Evolutionary conservation across 2,797 vertebrate genomes (phyloP).

Genomic region (Acrossocheilus fasciatus): DNA sequence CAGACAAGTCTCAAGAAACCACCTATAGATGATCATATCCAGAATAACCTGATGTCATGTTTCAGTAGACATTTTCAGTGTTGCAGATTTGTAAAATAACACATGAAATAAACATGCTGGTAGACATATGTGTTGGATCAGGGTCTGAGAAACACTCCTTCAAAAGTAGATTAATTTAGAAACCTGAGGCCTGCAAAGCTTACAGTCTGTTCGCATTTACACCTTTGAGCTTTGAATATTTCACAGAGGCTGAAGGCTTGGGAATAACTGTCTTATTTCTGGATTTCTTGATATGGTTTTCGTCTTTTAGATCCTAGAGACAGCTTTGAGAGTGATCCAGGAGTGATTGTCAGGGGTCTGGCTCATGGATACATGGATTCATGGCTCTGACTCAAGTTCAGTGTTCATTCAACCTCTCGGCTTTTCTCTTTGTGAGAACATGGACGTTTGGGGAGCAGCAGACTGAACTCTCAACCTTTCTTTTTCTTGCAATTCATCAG

Average conservation of each 20-base stretch:
- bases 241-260: slow-evolving; percentile 14
- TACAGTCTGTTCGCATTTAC: slow-evolving; percentile 9
- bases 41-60: slow-evolving; percentile 11
- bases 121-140: slow-evolving; percentile 23
- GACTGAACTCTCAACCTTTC: neutral
- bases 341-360: slow-evolving; percentile 20
- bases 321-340: slow-evolving; percentile 25
- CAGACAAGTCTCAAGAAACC: slow-evolving; percentile 43
- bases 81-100: neutral
- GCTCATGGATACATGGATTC: slow-evolving; percentile 13
- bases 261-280: neutral
- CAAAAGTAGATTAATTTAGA: neutral
- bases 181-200: neutral
- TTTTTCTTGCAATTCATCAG: slow-evolving; percentile 7
- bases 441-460: neutral
- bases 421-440: slow-evolving; percentile 36
- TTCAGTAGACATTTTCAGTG: neutral
- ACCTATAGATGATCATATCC: slow-evolving; percentile 17
- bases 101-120: neutral
- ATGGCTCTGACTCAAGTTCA: slow-evolving; percentile 18
- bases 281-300: neutral
- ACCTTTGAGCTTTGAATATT: slow-evolving; percentile 8
- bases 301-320: neutral
- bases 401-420: slow-evolving; percentile 12
- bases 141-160: slow-evolving; percentile 4